Evolutionary conservation across 2,113 vertebrate species (phyloP), one percentile per base, ranked within the genome.

Genomic region (Pseudonaja textilis): DNA sequence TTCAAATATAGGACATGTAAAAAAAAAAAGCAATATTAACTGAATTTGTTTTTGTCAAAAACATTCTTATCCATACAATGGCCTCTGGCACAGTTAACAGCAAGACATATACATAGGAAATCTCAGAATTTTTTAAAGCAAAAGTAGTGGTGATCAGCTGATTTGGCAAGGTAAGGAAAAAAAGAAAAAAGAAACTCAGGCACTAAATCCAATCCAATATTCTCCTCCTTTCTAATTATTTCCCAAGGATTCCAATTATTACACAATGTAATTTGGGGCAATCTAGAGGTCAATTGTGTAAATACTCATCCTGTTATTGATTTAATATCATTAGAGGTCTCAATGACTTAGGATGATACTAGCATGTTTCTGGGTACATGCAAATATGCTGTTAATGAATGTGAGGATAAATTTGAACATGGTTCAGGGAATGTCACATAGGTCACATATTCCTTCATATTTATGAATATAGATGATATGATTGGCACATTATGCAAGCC

Each of bases 31-130:
- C 6, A 47, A 0, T 0, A 86, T 91, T 12, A 61, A 55, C 4
- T 74, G 88, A 90, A 89, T 90, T 86, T 91, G 55, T 94, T 93
- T 54, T 93, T 69, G 45, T 94, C 96, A 91, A 93, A 94, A 93
- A 47, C 25, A 54, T 90, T 94, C 91, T 3, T 94, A 85, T 92
- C 45, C 3, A 57, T 47, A 56, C 14, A 86, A 11, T 57, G 54
- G 25, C 90, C 54, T 39, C 25, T 45, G n/a, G 55, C 18, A n/a
- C 5, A 26, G 20, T 25, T 81, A 85, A 25, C 34, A 55, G 29
- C 10, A 3, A 50, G 34, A 12, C 11, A 12, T 47, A 14, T 39
- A 57, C 23, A 69, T 39, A 74, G 5, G 29, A 14, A 34, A 26
- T 26, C 25, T n/a, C 50, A 88, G 52, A 22, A 20, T 74, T 74